phyloP scores from a whole-genome alignment of 2,888 invertebrate genomes.

The Ditylenchus weischeri region DNA sequence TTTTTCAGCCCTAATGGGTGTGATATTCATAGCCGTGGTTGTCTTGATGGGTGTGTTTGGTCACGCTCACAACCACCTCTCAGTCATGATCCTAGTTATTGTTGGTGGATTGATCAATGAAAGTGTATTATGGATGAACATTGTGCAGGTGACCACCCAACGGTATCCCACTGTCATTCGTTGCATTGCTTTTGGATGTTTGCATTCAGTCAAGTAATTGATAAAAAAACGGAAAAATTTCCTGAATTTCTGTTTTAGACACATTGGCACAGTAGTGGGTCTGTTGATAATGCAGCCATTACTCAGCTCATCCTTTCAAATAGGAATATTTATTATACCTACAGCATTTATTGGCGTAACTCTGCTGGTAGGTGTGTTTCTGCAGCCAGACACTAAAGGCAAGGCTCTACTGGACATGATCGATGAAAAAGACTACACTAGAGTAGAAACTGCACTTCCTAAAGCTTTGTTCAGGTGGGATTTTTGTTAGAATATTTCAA shows the following conservation, averaged over 20 bases:
- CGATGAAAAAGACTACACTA: slow-evolving; percentile 48
- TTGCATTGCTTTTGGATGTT: slow-evolving; percentile 52
- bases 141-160: slow-evolving; percentile 49
- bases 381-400: slow-evolving; percentile 51
- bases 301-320: slow-evolving; percentile 36
- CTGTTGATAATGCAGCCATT: slow-evolving; percentile 46
- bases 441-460: slow-evolving; percentile 48
- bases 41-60: slow-evolving; percentile 3
- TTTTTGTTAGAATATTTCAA: neutral
- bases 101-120: slow-evolving; percentile 52
- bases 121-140: slow-evolving; percentile 54
- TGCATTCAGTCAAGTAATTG: slow-evolving; percentile 47
- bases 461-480: slow-evolving; percentile 44
- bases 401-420: slow-evolving; percentile 53
- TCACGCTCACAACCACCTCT: neutral
- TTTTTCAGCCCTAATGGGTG: slow-evolving; percentile 24
- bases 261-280: slow-evolving; percentile 50
- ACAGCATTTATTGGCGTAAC: slow-evolving; percentile 45
- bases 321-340: slow-evolving; percentile 48
- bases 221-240: neutral
- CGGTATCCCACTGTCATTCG: slow-evolving; percentile 52
- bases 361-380: slow-evolving; percentile 45
- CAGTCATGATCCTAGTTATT: slow-evolving; percentile 36
- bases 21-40: slow-evolving; percentile 6
- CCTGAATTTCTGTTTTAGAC: slow-evolving; percentile 31